Conservation (phyloP, 2,113 vertebrate genomes). For the Melospiza georgiana region DNA sequence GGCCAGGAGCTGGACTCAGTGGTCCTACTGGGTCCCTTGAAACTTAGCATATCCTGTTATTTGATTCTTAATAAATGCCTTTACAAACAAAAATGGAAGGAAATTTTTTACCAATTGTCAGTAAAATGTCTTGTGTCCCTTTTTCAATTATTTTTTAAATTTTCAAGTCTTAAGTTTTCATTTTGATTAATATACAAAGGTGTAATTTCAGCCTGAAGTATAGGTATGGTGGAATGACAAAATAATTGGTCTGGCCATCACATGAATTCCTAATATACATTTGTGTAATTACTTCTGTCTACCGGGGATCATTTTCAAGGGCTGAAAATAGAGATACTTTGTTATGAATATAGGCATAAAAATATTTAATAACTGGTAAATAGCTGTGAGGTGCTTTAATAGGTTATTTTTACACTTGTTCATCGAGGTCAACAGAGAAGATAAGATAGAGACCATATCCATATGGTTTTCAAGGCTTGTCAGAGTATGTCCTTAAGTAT, state of each 20-base stretch:
- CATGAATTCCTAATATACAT: not conserved
- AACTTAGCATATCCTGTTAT: not conserved
- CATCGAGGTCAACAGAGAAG: not conserved
- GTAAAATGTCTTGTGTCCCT: not conserved
- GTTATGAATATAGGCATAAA: not conserved
- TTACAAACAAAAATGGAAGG: not conserved
- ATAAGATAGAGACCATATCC: not conserved
- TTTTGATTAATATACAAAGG: not conserved
- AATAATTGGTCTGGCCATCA: not conserved
- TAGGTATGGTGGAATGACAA: not conserved
- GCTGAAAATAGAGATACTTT: not conserved
- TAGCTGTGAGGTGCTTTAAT: not conserved
- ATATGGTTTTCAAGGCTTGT: not conserved
- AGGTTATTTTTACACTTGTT: not conserved
- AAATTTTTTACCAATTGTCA: not conserved
- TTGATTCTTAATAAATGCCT: not conserved
- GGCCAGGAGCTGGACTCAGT: rapidly evolving
- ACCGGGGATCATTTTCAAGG: not conserved
- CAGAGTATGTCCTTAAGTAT: not conserved
- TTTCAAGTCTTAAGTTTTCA: not conserved
- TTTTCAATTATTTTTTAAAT: not conserved
- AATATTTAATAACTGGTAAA: not conserved
- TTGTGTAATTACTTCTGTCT: not conserved
- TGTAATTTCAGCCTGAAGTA: not conserved
- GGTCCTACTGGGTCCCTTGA: not conserved